Evolutionary conservation across 2,113 vertebrate genomes (phyloP).

Genomic region (Ailuropoda melanoleuca): DNA sequence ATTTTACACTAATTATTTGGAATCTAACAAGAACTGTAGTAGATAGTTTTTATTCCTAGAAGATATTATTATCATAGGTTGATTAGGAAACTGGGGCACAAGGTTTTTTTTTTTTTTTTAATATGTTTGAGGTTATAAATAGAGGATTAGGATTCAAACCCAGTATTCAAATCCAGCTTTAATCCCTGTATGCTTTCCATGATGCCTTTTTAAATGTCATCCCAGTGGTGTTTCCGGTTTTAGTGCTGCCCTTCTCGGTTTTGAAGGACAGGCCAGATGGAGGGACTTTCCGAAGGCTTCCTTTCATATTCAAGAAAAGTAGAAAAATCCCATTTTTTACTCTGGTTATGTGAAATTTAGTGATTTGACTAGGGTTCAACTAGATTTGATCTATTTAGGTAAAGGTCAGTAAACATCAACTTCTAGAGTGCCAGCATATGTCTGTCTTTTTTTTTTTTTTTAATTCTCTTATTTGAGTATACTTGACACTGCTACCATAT

Average conservation of each 20-base stretch:
- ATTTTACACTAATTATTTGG: neutral
- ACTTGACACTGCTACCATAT: too few relatives aligned
- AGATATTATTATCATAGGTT: neutral
- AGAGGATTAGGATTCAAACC: neutral
- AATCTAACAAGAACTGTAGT: neutral
- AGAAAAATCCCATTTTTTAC: neutral
- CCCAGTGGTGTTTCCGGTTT: neutral
- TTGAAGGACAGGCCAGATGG: neutral
- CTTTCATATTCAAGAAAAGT: neutral
- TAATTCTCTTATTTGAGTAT: too few relatives aligned
- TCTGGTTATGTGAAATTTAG: neutral
- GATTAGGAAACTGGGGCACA: neutral
- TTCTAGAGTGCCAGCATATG: neutral
- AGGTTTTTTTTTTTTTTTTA: neutral
- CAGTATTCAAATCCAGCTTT: neutral
- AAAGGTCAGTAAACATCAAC: neutral
- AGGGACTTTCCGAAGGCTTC: neutral
- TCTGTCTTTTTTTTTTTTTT: neutral
- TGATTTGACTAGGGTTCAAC: neutral
- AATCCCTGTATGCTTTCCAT: neutral
- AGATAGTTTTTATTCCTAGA: neutral
- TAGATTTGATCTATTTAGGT: neutral
- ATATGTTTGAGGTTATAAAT: neutral
- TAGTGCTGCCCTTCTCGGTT: neutral
- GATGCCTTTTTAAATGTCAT: neutral